Conservation (phyloP, 2,888 invertebrate species). For the Stenodera caucasica region DNA sequence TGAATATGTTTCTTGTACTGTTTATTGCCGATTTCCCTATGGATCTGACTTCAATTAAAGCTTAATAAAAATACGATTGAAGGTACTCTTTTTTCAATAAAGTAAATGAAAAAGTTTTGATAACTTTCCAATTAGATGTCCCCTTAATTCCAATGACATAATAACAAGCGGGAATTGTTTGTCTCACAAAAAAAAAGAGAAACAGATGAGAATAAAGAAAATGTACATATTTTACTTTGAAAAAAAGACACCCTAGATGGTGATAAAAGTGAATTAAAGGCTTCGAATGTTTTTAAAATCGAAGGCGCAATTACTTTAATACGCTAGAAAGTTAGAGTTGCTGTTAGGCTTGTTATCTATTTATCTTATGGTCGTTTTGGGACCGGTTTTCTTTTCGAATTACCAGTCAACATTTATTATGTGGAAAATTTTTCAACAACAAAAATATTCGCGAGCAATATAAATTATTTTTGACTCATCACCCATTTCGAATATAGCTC, state of each 20-base stretch:
- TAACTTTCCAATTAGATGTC: slow-evolving; percentile 17
- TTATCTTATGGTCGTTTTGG: slow-evolving; percentile 45
- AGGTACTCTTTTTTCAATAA: not conserved
- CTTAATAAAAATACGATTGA: slow-evolving; percentile 18
- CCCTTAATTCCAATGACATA: slow-evolving; percentile 16
- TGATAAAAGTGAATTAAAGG: slow-evolving; percentile 47
- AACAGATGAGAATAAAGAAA: slow-evolving; percentile 21
- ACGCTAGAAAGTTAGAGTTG: slow-evolving; percentile 37
- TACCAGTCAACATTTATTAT: slow-evolving; percentile 8
- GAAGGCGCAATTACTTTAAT: slow-evolving; percentile 46
- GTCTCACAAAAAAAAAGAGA: slow-evolving; percentile 7
- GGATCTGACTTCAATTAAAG: slow-evolving; percentile 18
- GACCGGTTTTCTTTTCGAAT: slow-evolving; percentile 40
- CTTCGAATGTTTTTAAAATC: slow-evolving; percentile 46
- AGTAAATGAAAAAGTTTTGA: slow-evolving; percentile 22
- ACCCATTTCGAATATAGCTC: not conserved
- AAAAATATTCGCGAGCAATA: not conserved
- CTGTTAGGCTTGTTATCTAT: slow-evolving; percentile 46
- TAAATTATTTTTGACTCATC: not conserved
- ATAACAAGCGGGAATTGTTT: slow-evolving; percentile 12
- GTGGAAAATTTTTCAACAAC: not conserved
- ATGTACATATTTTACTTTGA: slow-evolving; percentile 26
- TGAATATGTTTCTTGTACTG: slow-evolving; percentile 22
- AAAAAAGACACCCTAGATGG: slow-evolving; percentile 41
- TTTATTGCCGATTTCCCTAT: slow-evolving; percentile 12